Percentiles rank a stretch among this genome's conserved stretches.
Evolutionary conservation across 2,888 invertebrate genomes (phyloP).

Genomic region (Argyra leucocephala): DNA sequence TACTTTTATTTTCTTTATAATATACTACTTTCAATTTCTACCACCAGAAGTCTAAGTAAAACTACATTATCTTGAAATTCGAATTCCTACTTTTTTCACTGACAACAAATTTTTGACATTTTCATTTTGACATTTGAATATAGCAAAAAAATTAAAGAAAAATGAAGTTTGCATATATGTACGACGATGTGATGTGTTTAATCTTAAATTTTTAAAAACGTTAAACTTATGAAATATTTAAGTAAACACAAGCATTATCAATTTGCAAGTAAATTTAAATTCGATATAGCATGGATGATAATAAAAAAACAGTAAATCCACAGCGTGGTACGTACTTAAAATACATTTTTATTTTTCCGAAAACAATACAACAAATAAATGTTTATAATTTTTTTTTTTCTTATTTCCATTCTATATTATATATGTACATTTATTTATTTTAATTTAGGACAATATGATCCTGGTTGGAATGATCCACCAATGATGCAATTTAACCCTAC

Average conservation of each 20-base stretch:
- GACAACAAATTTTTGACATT: neutral
- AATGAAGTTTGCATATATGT: neutral
- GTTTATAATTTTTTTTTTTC: too few relatives aligned
- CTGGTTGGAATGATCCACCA: slow-evolving; percentile 43
- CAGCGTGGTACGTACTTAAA: neutral
- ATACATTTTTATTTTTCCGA: too few relatives aligned
- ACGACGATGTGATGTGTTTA: neutral
- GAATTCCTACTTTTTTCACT: too few relatives aligned
- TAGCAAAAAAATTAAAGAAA: neutral
- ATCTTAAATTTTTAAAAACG: neutral
- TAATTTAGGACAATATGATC: slow-evolving; percentile 36
- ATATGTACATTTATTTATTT: neutral
- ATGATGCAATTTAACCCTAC: slow-evolving; percentile 30
- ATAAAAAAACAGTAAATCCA: neutral
- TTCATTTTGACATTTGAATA: too few relatives aligned
- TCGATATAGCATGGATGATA: neutral
- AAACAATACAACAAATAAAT: too few relatives aligned
- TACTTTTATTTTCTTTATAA: too few relatives aligned
- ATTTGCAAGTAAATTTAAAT: too few relatives aligned
- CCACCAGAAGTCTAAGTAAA: too few relatives aligned
- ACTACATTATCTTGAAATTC: too few relatives aligned
- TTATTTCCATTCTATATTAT: too few relatives aligned
- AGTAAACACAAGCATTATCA: neutral
- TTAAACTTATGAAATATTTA: neutral
- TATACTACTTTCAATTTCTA: too few relatives aligned